Conservation (phyloP, 1,140 invertebrate species). For the Caenorhabditis latens region DNA sequence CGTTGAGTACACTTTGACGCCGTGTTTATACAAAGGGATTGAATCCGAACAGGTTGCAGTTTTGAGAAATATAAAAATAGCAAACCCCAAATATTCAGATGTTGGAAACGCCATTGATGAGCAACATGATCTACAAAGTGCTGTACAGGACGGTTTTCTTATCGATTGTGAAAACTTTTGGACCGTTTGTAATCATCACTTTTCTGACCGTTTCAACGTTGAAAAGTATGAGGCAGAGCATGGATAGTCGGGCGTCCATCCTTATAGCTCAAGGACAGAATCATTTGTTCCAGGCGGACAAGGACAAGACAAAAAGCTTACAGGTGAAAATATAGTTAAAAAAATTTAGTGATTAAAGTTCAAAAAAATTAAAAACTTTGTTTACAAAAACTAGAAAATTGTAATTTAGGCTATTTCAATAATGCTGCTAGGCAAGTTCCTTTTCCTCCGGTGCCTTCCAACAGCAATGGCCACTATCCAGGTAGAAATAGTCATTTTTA, state of each 20-base stretch:
- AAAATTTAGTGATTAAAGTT: not conserved
- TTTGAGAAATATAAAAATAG: not conserved
- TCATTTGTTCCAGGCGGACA: constrained; percentile 62
- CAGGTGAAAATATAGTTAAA: constrained; percentile 54
- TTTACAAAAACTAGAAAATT: no score
- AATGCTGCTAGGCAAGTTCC: constrained; percentile 65
- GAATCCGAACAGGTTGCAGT: constrained; percentile 44
- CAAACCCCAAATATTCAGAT: not conserved
- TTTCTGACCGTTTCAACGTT: constrained; percentile 62
- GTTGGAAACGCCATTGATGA: constrained; percentile 1
- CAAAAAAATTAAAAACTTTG: not conserved
- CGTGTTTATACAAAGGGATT: constrained; percentile 51
- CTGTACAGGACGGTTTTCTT: constrained; percentile 61
- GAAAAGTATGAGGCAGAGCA: constrained; percentile 64
- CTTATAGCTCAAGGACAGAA: constrained; percentile 66
- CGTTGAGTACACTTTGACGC: constrained; percentile 62
- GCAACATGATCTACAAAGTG: constrained; percentile 51
- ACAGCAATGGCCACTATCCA: constrained; percentile 63
- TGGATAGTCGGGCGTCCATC: constrained; percentile 63
- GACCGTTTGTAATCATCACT: constrained; percentile 65
- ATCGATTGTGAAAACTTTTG: constrained; percentile 65
- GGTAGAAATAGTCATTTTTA: not conserved
- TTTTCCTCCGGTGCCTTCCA: constrained; percentile 66
- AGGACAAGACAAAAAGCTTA: constrained; percentile 66
- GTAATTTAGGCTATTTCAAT: constrained; percentile 62